Evolutionary conservation across 1,140 invertebrate genomes (phyloP).

Genomic region (Calycopis cecrops): DNA sequence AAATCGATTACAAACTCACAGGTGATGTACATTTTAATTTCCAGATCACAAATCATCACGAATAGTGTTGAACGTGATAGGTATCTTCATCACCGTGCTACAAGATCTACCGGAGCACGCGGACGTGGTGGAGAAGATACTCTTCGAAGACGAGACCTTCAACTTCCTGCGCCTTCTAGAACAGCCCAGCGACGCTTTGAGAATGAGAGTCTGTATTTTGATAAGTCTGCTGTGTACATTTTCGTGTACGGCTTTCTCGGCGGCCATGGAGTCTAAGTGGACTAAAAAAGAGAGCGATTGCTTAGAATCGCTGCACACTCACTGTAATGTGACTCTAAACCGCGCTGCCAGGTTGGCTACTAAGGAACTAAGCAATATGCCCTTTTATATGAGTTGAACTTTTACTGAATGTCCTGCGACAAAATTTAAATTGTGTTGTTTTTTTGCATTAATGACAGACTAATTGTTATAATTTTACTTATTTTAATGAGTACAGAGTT

Average conservation of each 20-base stretch:
- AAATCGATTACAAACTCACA: too few relatives aligned
- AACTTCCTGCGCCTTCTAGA: conserved; percentile 78
- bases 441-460: too few relatives aligned
- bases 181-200: conserved; percentile 77
- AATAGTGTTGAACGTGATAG: conserved; percentile 80
- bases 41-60: conserved; percentile 77
- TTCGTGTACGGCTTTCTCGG: conserved; percentile 79
- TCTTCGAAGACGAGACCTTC: conserved; percentile 74
- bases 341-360: conserved; percentile 63
- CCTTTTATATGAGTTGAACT: conserved; percentile 60
- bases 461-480: too few relatives aligned
- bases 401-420: too few relatives aligned
- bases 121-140: conserved; percentile 83
- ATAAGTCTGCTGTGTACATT: conserved; percentile 80
- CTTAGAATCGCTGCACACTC: conserved; percentile 58
- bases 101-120: conserved; percentile 84
- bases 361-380: conserved; percentile 67
- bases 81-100: conserved; percentile 84
- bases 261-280: conserved; percentile 77
- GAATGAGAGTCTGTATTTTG: conserved; percentile 80
- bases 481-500: too few relatives aligned
- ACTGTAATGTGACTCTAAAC: conserved; percentile 65
- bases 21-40: too few relatives aligned
- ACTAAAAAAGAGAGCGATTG: conserved; percentile 54
- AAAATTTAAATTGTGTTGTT: too few relatives aligned